phyloP scores from a whole-genome alignment of 1,140 invertebrate species.

The Drosophila kohkoa region DNA sequence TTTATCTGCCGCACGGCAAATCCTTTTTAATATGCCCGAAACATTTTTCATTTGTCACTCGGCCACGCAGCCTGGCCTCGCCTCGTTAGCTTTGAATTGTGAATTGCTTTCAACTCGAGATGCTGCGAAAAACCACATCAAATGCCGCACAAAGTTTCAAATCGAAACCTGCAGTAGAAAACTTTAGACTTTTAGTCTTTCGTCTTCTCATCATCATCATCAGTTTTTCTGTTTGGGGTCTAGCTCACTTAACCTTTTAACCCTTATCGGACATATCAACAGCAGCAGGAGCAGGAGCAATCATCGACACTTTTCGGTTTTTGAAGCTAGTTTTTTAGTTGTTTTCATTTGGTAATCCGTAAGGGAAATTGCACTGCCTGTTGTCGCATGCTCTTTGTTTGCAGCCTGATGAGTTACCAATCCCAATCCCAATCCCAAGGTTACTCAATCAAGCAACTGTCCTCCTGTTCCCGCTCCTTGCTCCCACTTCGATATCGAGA shows the following conservation, averaged over 20 bases:
- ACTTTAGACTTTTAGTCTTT: constrained; percentile 22
- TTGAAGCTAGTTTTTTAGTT: constrained; percentile 17
- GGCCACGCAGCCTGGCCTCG: constrained; percentile 23
- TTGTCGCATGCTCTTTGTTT: constrained; percentile 51
- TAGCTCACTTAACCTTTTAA: not conserved
- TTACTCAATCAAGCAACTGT: constrained; percentile 71
- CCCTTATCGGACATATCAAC: constrained; percentile 52
- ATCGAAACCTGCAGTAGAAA: constrained; percentile 7
- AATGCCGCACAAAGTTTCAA: constrained; percentile 34
- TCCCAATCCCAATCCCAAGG: constrained; percentile 47
- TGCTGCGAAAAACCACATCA: constrained; percentile 56
- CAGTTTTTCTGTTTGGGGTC: not conserved
- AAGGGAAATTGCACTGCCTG: constrained; percentile 50
- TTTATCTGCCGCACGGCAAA: constrained; percentile 66
- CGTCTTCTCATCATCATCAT: not conserved
- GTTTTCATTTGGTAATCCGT: constrained; percentile 44
- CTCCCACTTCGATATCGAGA: not conserved
- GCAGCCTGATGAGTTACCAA: constrained; percentile 28
- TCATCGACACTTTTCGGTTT: constrained; percentile 61
- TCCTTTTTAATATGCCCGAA: constrained; percentile 77
- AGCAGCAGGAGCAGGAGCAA: constrained; percentile 48
- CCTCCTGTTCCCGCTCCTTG: not conserved
- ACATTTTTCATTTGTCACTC: constrained; percentile 81
- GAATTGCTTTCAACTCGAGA: constrained; percentile 4
- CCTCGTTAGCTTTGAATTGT: constrained; percentile 36